These are phyloP conservation scores for Phenganax stokvisi DNA, from an alignment of 92 coral and sea anemone genomes.

Conservation along the genomic window DNA sequence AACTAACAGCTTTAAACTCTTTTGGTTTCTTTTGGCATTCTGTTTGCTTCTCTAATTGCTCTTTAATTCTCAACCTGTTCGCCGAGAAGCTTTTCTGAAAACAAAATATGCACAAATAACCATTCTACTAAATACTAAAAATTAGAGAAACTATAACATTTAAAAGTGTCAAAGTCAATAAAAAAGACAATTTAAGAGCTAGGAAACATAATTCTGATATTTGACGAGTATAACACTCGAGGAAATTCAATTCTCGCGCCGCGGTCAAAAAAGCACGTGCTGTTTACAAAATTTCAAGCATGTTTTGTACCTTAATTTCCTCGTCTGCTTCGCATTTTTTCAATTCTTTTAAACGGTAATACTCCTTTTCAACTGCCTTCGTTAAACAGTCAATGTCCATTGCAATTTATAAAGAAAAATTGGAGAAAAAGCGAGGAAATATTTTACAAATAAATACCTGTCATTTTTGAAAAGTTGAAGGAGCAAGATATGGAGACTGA, in stretches of 20 bases:
- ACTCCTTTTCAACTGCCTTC: constrained; percentile 73
- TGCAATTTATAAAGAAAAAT: not conserved
- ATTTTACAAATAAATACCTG: not conserved
- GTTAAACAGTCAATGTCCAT: constrained; percentile 50
- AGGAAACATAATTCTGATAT: not conserved
- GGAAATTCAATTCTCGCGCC: constrained; percentile 11
- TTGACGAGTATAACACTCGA: not conserved
- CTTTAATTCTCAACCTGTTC: constrained; percentile 70
- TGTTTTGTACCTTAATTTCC: constrained; percentile 60
- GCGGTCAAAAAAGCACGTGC: constrained; percentile 6
- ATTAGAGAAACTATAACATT: not conserved
- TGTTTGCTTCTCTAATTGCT: constrained; percentile 59
- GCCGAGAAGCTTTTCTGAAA: constrained; percentile 68
- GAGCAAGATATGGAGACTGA: not conserved
- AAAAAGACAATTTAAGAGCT: not conserved
- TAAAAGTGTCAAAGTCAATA: not conserved
- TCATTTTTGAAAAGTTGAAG: not conserved
- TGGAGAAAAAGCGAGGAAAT: not conserved
- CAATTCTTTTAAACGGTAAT: constrained; percentile 61
- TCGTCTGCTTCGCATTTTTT: constrained; percentile 65
- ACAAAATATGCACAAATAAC: not conserved
- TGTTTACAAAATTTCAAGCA: not conserved
- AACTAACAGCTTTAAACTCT: constrained; percentile 41
- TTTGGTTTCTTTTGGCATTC: constrained; percentile 41
- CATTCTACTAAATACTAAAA: not conserved